Evolutionary conservation across 1,140 invertebrate species (phyloP), one percentile per base, ranked within the genome.

Genomic region (Zophobas atratus): DNA sequence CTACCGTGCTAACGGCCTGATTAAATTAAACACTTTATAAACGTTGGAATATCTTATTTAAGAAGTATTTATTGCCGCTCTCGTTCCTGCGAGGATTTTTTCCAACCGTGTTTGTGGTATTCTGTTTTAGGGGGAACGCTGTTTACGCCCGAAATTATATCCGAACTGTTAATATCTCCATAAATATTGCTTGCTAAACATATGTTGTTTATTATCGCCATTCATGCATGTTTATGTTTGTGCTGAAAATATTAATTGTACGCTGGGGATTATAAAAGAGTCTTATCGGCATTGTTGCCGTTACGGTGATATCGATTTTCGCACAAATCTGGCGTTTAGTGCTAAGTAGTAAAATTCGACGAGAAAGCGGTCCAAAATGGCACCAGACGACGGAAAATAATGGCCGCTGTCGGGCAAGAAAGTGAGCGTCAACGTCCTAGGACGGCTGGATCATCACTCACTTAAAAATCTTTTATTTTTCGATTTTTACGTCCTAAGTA

Each of bases 21-120:
- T 71, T 71, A 71, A 70, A 39, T 48, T 71, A 71, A 71, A 71
- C 67, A 71, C 41, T 71, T 71, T 71, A 71, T 71, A 32, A 71
- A 46, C 67, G 41, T 33, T 32, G 41, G 49, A 71, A 51, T 51
- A 51, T 51, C 49, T 51, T 51, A 51, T 51, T 51, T 51, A 51
- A 51, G 49, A 20, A 6, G 49, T 57, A 36, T 57, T 57, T 57
- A 57, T 57, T 57, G 34, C 55, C 36, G 38, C 41, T 38, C 63
- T 38, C 33, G n/a, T 41, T 36, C 8, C 20, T 41, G 38, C 4
- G 8, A 51, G 4, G 1, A 34, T 57, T 57, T 57, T 57, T 36
- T 57, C n/a, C 2, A 6, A 4, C 35, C 55, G 55, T 33, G 1
- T 35, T 35, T 46, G 3, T 39, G 33, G 32, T 67, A 43, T 67